phyloP scores from a whole-genome alignment of 2,888 invertebrate species.

The Poecilus cupreus region DNA sequence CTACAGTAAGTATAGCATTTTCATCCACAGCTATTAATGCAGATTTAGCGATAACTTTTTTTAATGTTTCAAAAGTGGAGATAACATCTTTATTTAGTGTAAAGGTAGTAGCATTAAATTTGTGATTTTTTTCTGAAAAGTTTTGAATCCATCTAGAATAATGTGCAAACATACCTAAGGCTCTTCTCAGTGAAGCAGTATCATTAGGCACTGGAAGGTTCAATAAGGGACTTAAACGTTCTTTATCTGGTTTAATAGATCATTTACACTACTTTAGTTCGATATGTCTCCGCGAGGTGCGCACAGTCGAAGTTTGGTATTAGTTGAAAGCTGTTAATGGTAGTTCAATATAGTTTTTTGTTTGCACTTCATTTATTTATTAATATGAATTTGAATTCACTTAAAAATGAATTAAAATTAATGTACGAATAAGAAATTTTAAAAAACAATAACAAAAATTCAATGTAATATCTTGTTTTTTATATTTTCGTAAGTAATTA shows the following conservation, averaged over 20 bases:
- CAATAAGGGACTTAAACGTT: background rate
- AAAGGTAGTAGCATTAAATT: background rate
- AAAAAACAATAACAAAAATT: too few species aligned
- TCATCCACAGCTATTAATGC: background rate
- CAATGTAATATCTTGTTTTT: too few species aligned
- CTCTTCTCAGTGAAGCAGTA: background rate
- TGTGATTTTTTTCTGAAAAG: background rate
- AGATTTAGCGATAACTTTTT: background rate
- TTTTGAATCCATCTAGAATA: background rate
- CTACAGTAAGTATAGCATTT: conserved; percentile 38
- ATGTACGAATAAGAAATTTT: too few species aligned
- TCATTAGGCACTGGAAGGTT: background rate
- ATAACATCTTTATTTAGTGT: background rate
- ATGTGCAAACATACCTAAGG: conserved; percentile 4
- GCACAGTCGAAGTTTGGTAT: too few species aligned
- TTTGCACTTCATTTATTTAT: too few species aligned
- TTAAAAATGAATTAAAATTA: too few species aligned
- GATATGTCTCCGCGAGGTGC: too few species aligned
- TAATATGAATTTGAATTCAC: too few species aligned
- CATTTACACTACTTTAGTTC: too few species aligned
- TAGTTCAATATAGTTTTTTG: too few species aligned
- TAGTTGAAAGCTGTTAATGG: too few species aligned
- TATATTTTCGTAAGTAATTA: too few species aligned
- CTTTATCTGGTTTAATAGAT: background rate
- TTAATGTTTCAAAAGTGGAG: background rate